Conservation (phyloP, 2,113 vertebrate genomes). For the Noctilio leporinus region DNA sequence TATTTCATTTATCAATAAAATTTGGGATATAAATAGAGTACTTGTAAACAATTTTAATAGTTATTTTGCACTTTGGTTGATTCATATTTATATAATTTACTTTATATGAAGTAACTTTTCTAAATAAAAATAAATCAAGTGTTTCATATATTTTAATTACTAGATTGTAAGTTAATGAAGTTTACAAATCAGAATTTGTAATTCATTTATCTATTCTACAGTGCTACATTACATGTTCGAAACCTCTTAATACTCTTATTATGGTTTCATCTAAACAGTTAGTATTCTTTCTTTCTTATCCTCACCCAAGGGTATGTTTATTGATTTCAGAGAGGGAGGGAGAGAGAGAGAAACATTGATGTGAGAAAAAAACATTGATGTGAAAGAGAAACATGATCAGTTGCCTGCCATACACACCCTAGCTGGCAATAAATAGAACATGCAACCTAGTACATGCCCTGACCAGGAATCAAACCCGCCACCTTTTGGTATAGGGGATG, state of each 20-base stretch:
- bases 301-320: no score
- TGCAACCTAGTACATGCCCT: background rate
- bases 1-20: background rate
- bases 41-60: background rate
- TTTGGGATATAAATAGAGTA: background rate
- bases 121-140: conserved; percentile 24
- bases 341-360: no score
- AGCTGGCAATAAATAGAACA: no score
- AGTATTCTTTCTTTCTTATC: background rate
- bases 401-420: background rate
- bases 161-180: background rate
- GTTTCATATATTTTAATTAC: background rate
- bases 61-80: background rate
- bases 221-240: background rate
- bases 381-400: no score
- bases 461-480: no score
- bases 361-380: no score
- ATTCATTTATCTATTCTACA: background rate
- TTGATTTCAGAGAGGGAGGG: no score
- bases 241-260: background rate
- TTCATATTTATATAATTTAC: background rate
- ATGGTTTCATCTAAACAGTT: background rate
- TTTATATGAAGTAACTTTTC: conserved; percentile 5
- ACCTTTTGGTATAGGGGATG: no score
- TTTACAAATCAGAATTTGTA: background rate